Evolutionary conservation across 2,888 invertebrate genomes (phyloP).

Genomic region (Lagria hirta): DNA sequence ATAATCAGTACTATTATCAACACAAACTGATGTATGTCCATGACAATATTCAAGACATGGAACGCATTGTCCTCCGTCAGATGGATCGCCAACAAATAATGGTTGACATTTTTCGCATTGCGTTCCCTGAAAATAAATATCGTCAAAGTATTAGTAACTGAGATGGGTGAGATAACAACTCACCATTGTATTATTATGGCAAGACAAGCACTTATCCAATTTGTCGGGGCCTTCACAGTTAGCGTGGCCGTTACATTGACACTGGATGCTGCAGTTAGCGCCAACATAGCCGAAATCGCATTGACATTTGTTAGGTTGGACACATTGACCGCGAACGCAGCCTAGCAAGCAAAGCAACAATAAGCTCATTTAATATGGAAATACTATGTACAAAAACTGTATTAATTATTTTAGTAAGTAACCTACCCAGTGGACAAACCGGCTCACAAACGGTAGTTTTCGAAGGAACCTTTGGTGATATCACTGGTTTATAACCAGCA

Average conservation of each 20-base stretch:
- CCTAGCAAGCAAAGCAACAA: constrained; percentile 48
- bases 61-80: constrained; percentile 80
- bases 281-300: constrained; percentile 96
- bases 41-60: constrained; percentile 89
- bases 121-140: constrained; percentile 62
- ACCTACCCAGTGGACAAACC: constrained; percentile 70
- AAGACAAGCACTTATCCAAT: constrained; percentile 77
- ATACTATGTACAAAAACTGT: too few relatives aligned
- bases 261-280: constrained; percentile 89
- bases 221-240: constrained; percentile 87
- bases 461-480: constrained; percentile 4
- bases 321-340: constrained; percentile 82
- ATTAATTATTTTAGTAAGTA: too few relatives aligned
- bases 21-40: constrained; percentile 82
- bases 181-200: constrained; percentile 90
- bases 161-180: constrained; percentile 30
- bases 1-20: constrained; percentile 55
- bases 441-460: constrained; percentile 65
- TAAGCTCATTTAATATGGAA: constrained; percentile 26
- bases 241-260: constrained; percentile 93
- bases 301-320: constrained; percentile 79
- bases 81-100: constrained; percentile 88
- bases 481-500: constrained; percentile 65
- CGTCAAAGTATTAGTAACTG: background rate
- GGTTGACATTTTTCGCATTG: constrained; percentile 91